phyloP scores from a whole-genome alignment of 1,140 invertebrate genomes.

The Rhopalosiphum padi region DNA sequence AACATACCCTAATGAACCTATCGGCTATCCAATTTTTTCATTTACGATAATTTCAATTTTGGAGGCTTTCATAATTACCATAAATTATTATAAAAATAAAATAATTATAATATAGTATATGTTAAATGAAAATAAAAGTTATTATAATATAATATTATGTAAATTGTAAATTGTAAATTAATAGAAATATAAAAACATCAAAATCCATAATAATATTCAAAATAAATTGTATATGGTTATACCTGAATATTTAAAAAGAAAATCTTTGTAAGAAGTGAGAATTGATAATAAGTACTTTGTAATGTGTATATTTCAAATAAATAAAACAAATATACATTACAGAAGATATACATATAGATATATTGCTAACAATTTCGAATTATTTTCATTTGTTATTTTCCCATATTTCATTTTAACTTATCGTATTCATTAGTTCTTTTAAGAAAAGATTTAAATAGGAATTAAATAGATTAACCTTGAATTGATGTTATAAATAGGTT shows the following conservation, averaged over 20 bases:
- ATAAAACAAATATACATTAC: not conserved
- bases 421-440: not conserved
- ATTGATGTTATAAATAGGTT: not conserved
- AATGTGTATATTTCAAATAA: not conserved
- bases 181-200: not conserved
- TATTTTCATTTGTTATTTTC: not conserved
- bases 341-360: no score
- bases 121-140: not conserved
- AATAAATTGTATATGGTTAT: not conserved
- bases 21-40: not conserved
- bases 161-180: not conserved
- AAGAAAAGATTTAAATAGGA: not conserved
- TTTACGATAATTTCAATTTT: not conserved
- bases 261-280: not conserved
- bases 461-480: constrained; percentile 17
- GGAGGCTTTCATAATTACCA: not conserved
- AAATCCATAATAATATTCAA: not conserved
- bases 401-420: not conserved
- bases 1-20: not conserved
- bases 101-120: not conserved
- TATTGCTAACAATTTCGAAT: not conserved
- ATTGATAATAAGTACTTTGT: not conserved
- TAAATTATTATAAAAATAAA: not conserved
- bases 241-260: not conserved
- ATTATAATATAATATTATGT: not conserved